Conservation (phyloP, 2,888 invertebrate genomes). For the Drosophila eohydei region DNA sequence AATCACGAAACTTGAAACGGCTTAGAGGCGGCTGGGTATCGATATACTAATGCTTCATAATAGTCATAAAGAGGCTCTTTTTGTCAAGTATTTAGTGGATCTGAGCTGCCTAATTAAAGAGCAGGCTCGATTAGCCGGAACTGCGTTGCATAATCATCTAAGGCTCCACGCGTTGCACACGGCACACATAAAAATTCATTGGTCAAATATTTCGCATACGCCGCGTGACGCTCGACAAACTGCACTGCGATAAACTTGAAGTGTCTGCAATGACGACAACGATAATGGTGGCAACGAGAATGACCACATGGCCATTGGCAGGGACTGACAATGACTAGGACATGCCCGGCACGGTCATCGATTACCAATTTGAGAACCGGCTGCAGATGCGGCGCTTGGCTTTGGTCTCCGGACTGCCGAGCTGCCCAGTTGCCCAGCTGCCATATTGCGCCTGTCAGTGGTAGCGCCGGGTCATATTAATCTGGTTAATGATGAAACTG, state of each 20-base stretch:
- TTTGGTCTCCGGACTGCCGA: slow-evolving; percentile 26
- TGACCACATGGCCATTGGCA: slow-evolving; percentile 70
- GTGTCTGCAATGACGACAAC: slow-evolving; percentile 67
- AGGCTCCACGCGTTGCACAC: slow-evolving; percentile 25
- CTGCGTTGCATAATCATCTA: slow-evolving; percentile 63
- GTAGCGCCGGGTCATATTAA: slow-evolving; percentile 84
- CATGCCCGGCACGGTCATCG: slow-evolving; percentile 54
- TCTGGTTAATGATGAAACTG: slow-evolving; percentile 85
- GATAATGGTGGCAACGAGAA: slow-evolving; percentile 31
- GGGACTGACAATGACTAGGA: slow-evolving; percentile 65
- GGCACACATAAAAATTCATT: slow-evolving; percentile 74
- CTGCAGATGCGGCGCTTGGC: slow-evolving; percentile 40
- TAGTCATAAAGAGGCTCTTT: neutral
- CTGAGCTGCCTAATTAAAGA: slow-evolving; percentile 22
- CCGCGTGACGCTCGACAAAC: slow-evolving; percentile 65
- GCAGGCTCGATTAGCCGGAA: slow-evolving; percentile 50
- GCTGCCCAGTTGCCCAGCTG: slow-evolving; percentile 30
- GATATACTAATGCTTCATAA: slow-evolving; percentile 20
- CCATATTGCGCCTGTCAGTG: slow-evolving; percentile 82
- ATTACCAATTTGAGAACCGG: slow-evolving; percentile 60
- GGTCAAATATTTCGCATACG: slow-evolving; percentile 70
- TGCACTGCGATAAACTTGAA: slow-evolving; percentile 77
- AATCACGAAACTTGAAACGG: slow-evolving; percentile 27
- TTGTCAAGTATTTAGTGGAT: neutral
- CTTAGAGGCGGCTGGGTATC: neutral